A percentile compares a stretch with the other conserved stretches of the same genome.
Conservation (phyloP, 2,888 invertebrate genomes). For the Ochropleura plecta region DNA sequence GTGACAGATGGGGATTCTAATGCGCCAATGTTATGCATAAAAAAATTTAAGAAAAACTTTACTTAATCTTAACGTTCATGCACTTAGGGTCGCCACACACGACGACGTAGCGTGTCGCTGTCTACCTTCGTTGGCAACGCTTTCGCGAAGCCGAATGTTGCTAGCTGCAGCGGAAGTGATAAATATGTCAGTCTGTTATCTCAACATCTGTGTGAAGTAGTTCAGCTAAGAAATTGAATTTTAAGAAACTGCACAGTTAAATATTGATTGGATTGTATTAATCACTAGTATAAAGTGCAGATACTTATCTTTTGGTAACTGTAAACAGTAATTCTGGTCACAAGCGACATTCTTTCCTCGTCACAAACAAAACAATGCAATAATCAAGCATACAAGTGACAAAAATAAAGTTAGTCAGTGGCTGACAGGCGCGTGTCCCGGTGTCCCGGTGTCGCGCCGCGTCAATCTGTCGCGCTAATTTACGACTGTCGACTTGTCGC, state of each 20-base stretch:
- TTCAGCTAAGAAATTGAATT: conserved; percentile 35
- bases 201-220: conserved; percentile 40
- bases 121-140: conserved; percentile 43
- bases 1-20: conserved; percentile 72
- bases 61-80: conserved; percentile 55
- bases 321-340: conserved; percentile 25
- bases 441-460: conserved; percentile 73
- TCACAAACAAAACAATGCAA: conserved; percentile 56
- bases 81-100: conserved; percentile 56
- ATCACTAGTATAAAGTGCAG: not conserved
- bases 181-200: conserved; percentile 44
- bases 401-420: conserved; percentile 74
- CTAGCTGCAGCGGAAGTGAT: conserved; percentile 39
- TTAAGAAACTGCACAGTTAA: conserved; percentile 27
- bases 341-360: conserved; percentile 31
- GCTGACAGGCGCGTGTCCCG: conserved; percentile 71
- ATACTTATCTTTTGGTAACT: not conserved
- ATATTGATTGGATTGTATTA: conserved; percentile 1
- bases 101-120: conserved; percentile 28
- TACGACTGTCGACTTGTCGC: conserved; percentile 68
- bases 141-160: conserved; percentile 20
- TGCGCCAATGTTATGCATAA: conserved; percentile 71
- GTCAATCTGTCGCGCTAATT: conserved; percentile 80
- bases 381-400: conserved; percentile 57
- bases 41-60: conserved; percentile 65